Base-by-base conservation (phyloP, 1,140 invertebrate species). In the Varroa destructor region DNA sequence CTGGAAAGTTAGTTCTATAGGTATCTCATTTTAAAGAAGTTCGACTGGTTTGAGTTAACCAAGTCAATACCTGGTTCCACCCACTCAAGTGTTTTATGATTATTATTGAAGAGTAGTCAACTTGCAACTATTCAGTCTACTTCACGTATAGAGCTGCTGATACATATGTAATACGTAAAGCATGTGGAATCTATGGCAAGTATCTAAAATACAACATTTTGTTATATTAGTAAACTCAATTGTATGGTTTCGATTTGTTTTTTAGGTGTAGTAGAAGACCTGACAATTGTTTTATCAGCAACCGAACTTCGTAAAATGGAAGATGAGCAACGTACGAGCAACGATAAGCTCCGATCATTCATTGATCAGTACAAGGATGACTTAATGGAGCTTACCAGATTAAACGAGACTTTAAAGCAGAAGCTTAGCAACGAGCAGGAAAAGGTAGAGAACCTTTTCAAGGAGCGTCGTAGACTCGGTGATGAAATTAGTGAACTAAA, bases 351-450 rank as follows among this genome's bases (percentile, higher is more conserved):
- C 40, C 61, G 61, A 14, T 25, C 61, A 2, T 67, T 67, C 36
- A 25, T 67, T 1, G 61, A 67, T 40, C 61, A 67, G 36, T 67
- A 67, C 61, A 67, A 67, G 61, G 46, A 67, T 8, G 61, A 67
- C 46, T 37, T 67, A 36, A 40, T 67, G 61, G 61, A 67, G 61
- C 37, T 67, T 4, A 67, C 61, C 36, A 14, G 46, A 40, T 37
- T 40, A 5, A 67, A 67, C 37, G 61, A 67, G 36, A 67, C 36
- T 4, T 46, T 67, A 40, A 67, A 67, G 37, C 61, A 67, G 10
- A 67, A 67, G 61, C 61, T 67, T 3, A 43, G 46, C 36, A 37
- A 40, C 8, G 61, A 67, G 37, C 61, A 67, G 46, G 14, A 67
- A 2, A 67, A 67, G 46, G 61, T 67, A 12, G 46, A 12, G 46